These are phyloP conservation scores for Alca torda DNA, from an alignment of 2,797 vertebrate genomes.

Conservation along the genomic window DNA sequence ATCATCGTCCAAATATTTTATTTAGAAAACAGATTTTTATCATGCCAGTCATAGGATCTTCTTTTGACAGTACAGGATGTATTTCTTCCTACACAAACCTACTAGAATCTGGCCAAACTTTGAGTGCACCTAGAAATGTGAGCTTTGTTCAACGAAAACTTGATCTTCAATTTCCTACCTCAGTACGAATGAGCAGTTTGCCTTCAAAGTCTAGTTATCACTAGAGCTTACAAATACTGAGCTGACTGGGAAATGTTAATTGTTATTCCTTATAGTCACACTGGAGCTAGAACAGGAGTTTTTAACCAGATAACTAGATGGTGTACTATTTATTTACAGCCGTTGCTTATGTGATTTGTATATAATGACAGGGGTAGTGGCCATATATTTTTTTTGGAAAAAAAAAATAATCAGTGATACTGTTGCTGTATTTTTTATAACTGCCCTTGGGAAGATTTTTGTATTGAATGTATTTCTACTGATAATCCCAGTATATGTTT, in stretches of 20 bases:
- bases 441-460: not conserved
- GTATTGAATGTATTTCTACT: not conserved
- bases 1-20: not conserved
- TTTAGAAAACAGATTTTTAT: not conserved
- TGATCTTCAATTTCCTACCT: not conserved
- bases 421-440: not conserved
- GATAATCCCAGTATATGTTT: not conserved
- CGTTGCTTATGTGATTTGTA: not conserved
- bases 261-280: not conserved
- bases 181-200: not conserved
- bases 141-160: not conserved
- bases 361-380: not conserved
- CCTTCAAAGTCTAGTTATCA: not conserved
- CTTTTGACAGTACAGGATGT: not conserved
- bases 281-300: not conserved
- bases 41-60: not conserved
- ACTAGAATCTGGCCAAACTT: not conserved
- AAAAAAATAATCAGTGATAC: no score
- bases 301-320: not conserved
- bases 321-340: not conserved
- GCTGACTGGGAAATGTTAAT: not conserved
- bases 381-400: not conserved
- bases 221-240: not conserved
- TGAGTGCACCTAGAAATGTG: not conserved
- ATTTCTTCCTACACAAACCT: not conserved